Evolutionary conservation across 2,113 vertebrate genomes (phyloP), one percentile per base, ranked within the genome.

Genomic region (Corythaeola cristata): DNA sequence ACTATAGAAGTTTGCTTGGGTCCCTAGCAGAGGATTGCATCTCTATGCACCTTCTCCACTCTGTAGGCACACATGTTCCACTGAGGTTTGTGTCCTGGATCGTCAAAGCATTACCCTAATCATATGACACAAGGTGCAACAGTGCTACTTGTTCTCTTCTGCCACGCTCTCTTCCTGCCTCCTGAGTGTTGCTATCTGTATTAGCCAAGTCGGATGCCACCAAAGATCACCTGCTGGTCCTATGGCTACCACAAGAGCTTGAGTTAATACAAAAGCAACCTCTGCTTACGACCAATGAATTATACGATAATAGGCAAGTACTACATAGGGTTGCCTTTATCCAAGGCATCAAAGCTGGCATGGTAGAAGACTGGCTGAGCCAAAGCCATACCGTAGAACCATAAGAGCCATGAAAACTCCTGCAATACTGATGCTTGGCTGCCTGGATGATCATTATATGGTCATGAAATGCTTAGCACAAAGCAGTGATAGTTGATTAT

Each of bases 41-140:
- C 21, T 53, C 30, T 33, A 0, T 16, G 14, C 4, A 76, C n/a
- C 15, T 76, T 55, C 32, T 81, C 33, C 33, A 73, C 8, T 55
- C 23, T 60, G 44, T 23, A 11, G 23, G 26, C 23, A 39, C 0
- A 0, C 1, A 50, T 9, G 4, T 44, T 56, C 45, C 26, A 44
- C 44, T 20, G 20, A 23, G 32, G 16, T 64, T 60, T 39, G 44
- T 55, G 60, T 47, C 23, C n/a, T 67, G 83, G 37, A 37, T 55
- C 23, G 20, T 3, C 60, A 52, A 35, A 90, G n/a, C 5, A 0
- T 62, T 66, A 41, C 37, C 15, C 22, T 15, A 37, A 15, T 41
- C 9, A 4, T 3, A 56, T 1, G 3, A 3, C 20, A 37, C 55
- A 53, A 12, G 9, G 33, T 24, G 30, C 20, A 44, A 37, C 30